Conservation (phyloP, 2,113 vertebrate species). For the Megalops atlanticus region DNA sequence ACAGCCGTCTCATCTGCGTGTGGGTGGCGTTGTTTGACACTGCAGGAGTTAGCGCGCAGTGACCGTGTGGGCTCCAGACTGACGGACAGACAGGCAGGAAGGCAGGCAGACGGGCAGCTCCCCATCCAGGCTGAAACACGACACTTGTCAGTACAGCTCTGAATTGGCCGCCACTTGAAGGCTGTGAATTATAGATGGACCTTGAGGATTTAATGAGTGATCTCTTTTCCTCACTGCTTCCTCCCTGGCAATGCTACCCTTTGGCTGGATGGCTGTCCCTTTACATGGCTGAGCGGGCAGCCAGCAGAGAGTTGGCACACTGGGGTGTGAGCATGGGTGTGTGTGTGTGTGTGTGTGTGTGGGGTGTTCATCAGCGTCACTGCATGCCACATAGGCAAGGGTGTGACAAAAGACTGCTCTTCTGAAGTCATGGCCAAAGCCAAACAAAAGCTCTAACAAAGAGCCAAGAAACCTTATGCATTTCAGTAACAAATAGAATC, state of each 20-base stretch:
- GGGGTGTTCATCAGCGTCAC: not conserved
- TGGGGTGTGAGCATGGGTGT: not conserved
- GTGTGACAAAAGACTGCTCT: not conserved
- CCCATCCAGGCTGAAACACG: not conserved
- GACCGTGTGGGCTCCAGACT: not conserved
- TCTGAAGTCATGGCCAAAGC: not conserved
- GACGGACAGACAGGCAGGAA: not conserved
- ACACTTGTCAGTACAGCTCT: not conserved
- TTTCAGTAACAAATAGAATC: not conserved
- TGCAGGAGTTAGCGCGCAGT: too few species aligned
- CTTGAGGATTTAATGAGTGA: not conserved
- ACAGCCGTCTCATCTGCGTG: not conserved
- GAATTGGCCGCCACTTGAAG: not conserved
- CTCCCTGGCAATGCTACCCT: not conserved
- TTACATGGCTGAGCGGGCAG: not conserved
- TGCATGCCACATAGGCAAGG: not conserved
- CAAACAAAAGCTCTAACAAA: not conserved
- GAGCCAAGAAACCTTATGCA: not conserved
- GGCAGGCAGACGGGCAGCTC: not conserved
- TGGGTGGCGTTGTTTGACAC: not conserved
- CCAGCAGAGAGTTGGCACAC: not conserved
- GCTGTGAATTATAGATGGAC: not conserved
- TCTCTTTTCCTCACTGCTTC: not conserved
- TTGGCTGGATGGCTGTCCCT: not conserved
- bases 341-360: not conserved